Conservation (phyloP, 2,113 vertebrate species). For the Dicaeum eximium region DNA sequence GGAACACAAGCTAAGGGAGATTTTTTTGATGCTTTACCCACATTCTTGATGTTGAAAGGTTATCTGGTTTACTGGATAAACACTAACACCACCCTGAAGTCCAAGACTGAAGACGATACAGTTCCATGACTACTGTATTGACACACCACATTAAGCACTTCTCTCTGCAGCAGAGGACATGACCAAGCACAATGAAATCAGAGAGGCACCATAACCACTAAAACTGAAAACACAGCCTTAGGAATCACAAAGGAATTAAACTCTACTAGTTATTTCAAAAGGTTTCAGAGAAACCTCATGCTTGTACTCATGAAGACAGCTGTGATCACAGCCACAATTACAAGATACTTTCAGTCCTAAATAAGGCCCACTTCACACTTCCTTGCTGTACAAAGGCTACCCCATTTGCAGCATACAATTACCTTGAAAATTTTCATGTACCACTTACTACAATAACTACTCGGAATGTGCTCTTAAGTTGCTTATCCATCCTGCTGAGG, state of each 20-base stretch:
- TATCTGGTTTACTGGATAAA: background rate
- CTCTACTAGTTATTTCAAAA: background rate
- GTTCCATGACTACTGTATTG: background rate
- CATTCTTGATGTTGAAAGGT: background rate
- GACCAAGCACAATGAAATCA: background rate
- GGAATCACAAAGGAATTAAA: background rate
- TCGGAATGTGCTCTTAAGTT: slow-evolving; percentile 79
- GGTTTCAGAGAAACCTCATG: background rate
- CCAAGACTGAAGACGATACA: background rate
- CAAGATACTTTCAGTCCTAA: background rate
- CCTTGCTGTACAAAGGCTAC: background rate
- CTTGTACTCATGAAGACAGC: background rate
- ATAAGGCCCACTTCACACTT: background rate
- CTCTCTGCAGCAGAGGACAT: background rate
- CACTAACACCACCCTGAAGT: background rate
- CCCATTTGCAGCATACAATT: background rate
- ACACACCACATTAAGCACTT: background rate
- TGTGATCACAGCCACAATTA: background rate
- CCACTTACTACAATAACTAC: slow-evolving; percentile 91
- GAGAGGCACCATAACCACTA: background rate
- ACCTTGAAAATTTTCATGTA: background rate
- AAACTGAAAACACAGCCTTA: background rate
- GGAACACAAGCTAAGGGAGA: background rate
- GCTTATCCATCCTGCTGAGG: slow-evolving; percentile 87
- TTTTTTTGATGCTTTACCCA: background rate